Percentiles rank a stretch among this genome's conserved stretches.
Evolutionary conservation across 2,113 vertebrate species (phyloP).

Genomic region (Mustelus asterias): DNA sequence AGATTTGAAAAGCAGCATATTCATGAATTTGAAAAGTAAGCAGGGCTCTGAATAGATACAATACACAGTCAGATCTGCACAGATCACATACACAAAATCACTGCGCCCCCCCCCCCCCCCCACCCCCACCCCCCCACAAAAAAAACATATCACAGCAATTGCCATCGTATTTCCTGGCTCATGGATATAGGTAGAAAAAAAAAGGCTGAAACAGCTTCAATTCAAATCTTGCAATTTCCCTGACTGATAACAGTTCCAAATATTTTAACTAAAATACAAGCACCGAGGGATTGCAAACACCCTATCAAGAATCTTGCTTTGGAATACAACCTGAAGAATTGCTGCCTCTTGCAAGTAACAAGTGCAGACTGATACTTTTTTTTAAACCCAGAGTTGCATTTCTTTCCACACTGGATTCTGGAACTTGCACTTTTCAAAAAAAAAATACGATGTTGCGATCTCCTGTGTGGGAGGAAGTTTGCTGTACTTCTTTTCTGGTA

Average conservation of each 20-base stretch:
- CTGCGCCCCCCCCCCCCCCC: too few species aligned
- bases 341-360: background rate
- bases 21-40: background rate
- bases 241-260: background rate
- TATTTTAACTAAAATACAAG: background rate
- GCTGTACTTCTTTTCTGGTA: background rate
- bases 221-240: background rate
- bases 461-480: background rate
- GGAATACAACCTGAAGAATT: background rate
- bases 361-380: background rate
- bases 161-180: background rate
- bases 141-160: background rate
- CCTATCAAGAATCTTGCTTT: background rate
- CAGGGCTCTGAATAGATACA: background rate
- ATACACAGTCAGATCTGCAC: background rate
- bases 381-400: background rate
- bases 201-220: background rate
- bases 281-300: background rate
- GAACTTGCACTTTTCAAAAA: background rate
- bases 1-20: background rate
- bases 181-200: background rate
- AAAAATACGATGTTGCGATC: background rate
- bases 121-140: too few species aligned
- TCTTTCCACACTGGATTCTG: background rate
- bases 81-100: slow-evolving; percentile 4